A percentile compares a stretch with the other conserved stretches of the same genome.
phyloP scores from a whole-genome alignment of 1,140 invertebrate genomes.

The Drosophila parabipectinata region DNA sequence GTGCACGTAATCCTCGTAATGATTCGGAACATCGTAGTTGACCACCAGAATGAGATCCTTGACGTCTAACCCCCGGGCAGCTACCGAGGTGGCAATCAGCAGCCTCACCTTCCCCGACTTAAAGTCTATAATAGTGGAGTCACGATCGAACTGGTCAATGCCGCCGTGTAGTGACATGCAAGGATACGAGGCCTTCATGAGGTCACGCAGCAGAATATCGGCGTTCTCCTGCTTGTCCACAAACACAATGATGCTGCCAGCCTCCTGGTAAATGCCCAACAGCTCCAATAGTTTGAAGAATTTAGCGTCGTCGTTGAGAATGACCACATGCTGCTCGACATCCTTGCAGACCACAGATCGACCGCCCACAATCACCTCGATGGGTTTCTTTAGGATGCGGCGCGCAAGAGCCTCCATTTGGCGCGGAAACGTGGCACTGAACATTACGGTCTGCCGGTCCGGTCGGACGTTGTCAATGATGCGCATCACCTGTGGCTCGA shows the following conservation, averaged over 20 bases:
- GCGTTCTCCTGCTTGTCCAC: constrained; percentile 99
- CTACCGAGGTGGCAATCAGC: constrained; percentile 97
- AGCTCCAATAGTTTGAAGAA: constrained; percentile 98
- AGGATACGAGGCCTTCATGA: constrained; percentile 98
- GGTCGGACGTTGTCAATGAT: constrained; percentile 99
- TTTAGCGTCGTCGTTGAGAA: constrained; percentile 98
- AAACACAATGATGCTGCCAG: constrained; percentile 98
- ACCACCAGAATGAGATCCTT: constrained; percentile 99
- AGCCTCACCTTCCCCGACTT: constrained; percentile 95
- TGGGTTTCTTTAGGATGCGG: constrained; percentile 96
- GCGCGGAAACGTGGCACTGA: constrained; percentile 99
- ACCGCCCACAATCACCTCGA: constrained; percentile 99
- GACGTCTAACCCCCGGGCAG: constrained; percentile 98
- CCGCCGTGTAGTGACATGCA: constrained; percentile 99
- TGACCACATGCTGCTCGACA: constrained; percentile 97
- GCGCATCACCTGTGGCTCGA: constrained; percentile 99
- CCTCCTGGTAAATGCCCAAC: constrained; percentile 96
- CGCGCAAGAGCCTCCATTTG: constrained; percentile 99
- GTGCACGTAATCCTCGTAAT: constrained; percentile 99
- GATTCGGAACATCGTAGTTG: constrained; percentile 99
- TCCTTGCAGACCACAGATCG: constrained; percentile 99
- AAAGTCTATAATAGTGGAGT: constrained; percentile 99
- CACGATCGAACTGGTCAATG: constrained; percentile 99
- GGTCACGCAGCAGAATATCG: constrained; percentile 96
- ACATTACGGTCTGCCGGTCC: constrained; percentile 99